Base-by-base conservation (phyloP, 1,140 invertebrate species). In the Hycleus phaleratus region DNA sequence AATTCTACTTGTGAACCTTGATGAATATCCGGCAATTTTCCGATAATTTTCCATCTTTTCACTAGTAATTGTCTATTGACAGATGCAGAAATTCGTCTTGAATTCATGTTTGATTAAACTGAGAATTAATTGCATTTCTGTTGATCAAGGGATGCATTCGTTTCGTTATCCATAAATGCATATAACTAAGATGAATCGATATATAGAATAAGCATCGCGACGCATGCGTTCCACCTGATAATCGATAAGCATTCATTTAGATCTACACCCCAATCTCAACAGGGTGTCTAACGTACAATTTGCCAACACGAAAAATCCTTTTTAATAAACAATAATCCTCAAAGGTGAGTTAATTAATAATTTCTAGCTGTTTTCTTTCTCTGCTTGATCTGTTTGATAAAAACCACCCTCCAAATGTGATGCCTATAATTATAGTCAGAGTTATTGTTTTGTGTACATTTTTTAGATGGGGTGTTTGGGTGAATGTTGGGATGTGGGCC, bases 401-500 rank as follows among this genome's bases (percentile, higher is more conserved):
- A 26, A 38, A 45, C 5, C 25, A 44, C 11, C 6, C 7, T 18
- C 2, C 2, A 18, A 18, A 18, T 18, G 18, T 2, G 18, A 18
- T 18, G 18, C 18, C 18, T 18, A 18, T 18, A 18, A 18, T 18
- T 18, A 18, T 18, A 18, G 18, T 18, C 18, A 18, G 18, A 1
- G 32, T 3, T 32, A 32, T 32, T 32, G 32, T 32, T 32, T 42
- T n/a, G 40, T 42, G 11, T 49, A 39, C 24, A 25, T 11, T 2
- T 12, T 18, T 18, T 18, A 18, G 1, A 74, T 73, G 72, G 62
- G 65, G 47, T 74, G 72, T 58, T 49, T 74, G 40, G 77, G 81
- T 39, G 80, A 84, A 63, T 85, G 83, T 66, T 81, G 82, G 64
- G 82, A 83, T n/a, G 72, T 88, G 12, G 87, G 85, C 5, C 88